A percentile compares a stretch with the other conserved stretches of the same genome.
phyloP scores from a whole-genome alignment of 2,888 invertebrate species.

The Synergus gifuensis region DNA sequence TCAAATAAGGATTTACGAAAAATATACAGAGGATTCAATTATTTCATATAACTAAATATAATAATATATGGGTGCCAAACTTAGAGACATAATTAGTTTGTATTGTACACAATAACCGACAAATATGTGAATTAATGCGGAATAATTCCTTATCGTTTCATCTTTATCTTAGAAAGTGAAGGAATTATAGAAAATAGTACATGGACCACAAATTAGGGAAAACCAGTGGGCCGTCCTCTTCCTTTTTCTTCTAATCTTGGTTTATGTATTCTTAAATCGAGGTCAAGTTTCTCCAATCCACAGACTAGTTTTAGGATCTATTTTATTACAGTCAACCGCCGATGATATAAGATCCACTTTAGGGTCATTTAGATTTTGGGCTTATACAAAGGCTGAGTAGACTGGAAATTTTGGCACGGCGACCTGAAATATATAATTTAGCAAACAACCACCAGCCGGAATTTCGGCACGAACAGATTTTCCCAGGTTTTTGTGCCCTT shows the following conservation, averaged over 20 bases:
- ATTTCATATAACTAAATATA: too few species aligned
- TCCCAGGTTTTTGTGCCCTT: background rate
- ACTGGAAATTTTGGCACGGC: background rate
- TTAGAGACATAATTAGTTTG: background rate
- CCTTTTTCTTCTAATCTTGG: background rate
- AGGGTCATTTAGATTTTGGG: background rate
- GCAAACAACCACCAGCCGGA: background rate
- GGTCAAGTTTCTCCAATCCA: background rate
- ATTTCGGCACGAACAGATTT: background rate
- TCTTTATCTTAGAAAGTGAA: background rate
- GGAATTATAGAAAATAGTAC: background rate
- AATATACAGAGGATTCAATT: background rate
- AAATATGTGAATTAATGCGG: background rate
- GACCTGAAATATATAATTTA: background rate
- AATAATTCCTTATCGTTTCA: too few species aligned
- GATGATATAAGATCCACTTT: background rate
- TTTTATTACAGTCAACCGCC: slow-evolving; percentile 16
- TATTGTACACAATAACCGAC: background rate
- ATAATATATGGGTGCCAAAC: too few species aligned
- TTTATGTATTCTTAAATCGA: background rate
- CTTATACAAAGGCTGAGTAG: background rate
- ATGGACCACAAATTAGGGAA: slow-evolving; percentile 1
- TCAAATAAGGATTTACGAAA: too few species aligned
- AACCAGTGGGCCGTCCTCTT: background rate
- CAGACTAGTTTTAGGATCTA: background rate